phyloP scores from a whole-genome alignment of 2,888 invertebrate species.

The Eupsilia transversa region DNA sequence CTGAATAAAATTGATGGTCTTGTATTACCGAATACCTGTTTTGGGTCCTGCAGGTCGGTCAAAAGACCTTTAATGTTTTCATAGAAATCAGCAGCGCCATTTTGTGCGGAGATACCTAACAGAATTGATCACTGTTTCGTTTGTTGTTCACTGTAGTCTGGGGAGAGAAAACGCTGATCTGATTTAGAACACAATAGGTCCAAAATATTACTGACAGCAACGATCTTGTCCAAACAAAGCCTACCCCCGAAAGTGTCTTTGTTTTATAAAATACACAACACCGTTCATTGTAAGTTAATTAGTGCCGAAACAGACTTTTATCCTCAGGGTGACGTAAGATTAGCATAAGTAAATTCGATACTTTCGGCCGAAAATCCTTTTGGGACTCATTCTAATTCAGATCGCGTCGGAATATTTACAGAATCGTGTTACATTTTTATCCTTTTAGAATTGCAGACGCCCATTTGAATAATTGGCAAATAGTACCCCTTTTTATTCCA shows the following conservation, averaged over 20 bases:
- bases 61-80: not conserved
- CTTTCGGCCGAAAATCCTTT: constrained; percentile 76
- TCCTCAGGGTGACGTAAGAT: constrained; percentile 85
- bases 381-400: constrained; percentile 79
- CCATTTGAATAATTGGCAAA: constrained; percentile 81
- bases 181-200: constrained; percentile 46
- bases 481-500: constrained; percentile 74
- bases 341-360: constrained; percentile 87
- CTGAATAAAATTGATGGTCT: not conserved
- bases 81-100: not conserved
- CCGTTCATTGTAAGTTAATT: constrained; percentile 78
- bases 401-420: constrained; percentile 78
- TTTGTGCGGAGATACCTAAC: not conserved
- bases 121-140: not conserved
- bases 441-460: constrained; percentile 76
- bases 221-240: constrained; percentile 42
- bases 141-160: constrained; percentile 13
- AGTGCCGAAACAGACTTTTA: constrained; percentile 77
- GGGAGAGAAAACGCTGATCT: not conserved
- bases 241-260: constrained; percentile 54
- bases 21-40: no score
- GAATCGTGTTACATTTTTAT: constrained; percentile 78
- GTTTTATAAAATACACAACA: constrained; percentile 70
- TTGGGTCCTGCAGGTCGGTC: no score
- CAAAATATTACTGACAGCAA: constrained; percentile 34